Percentiles rank a stretch among this genome's conserved stretches.
Conservation (phyloP, 2,113 vertebrate genomes). For the Psettodes erumei region DNA sequence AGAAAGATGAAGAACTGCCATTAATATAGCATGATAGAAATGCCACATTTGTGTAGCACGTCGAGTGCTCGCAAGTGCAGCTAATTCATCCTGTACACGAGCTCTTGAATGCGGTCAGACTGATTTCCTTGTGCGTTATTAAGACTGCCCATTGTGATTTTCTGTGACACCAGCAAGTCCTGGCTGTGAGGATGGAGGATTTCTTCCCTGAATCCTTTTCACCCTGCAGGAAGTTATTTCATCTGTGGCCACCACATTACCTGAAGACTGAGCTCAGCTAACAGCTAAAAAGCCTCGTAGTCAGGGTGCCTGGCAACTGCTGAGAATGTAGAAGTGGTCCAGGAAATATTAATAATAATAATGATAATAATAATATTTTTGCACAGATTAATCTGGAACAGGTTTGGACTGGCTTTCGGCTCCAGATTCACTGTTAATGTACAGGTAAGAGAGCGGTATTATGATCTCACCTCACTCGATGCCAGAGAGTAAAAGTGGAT, state of each 20-base stretch:
- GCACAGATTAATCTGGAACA: neutral
- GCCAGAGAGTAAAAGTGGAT: neutral
- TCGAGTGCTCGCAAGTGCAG: neutral
- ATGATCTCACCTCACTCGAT: neutral
- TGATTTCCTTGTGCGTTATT: constrained; percentile 3
- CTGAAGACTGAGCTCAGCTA: neutral
- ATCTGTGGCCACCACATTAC: neutral
- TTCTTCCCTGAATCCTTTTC: neutral
- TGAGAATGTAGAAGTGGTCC: neutral
- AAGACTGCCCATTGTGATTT: neutral
- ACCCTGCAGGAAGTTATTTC: neutral
- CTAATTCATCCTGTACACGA: neutral
- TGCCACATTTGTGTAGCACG: neutral
- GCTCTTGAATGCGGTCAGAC: neutral
- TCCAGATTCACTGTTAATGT: neutral
- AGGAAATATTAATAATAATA: too few species aligned
- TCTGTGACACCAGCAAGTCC: neutral
- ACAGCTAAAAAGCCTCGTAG: too few species aligned
- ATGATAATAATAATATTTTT: too few species aligned
- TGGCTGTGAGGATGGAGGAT: neutral
- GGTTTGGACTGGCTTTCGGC: too few species aligned
- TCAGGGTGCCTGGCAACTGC: neutral
- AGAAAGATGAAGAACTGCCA: neutral
- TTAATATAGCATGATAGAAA: neutral
- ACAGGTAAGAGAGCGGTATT: neutral